Evolutionary conservation across 2,797 vertebrate genomes (phyloP), one percentile per base, ranked within the genome.

Genomic region (Taeniopygia guttata): DNA sequence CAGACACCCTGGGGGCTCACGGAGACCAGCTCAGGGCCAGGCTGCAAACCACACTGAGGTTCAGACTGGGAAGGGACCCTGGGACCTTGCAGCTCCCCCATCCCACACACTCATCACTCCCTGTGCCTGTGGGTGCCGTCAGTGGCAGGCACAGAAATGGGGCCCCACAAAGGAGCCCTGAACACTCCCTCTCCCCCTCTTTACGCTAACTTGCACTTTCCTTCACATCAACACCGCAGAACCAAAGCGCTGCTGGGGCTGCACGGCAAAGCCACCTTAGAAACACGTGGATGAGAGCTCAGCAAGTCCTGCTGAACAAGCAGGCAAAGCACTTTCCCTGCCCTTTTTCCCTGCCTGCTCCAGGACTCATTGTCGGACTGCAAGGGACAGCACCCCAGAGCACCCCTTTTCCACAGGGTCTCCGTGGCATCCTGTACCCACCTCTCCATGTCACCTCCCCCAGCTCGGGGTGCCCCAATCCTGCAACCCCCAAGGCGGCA

Each of bases 191-290:
- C 80, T 92, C 38, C 27, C 73, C 27, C 12, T 13, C 46, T 36
- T 36, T 2, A 26, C 40, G n/a, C 25, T 6, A 55, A 92, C 86
- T 51, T 90, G 74, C 75, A 2, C 66, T 84, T 85, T 68, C 80
- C 46, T 56, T 90, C 63, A 38, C 0, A 0, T 26, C 36, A 52
- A 54, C 77, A 4, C 27, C 0, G 3, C 26, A 1, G 79, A 86
- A 36, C 40, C 40, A 17, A 48, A 84, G 21, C 9, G 1, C 32
- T 5, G 0, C 32, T 19, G 67, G 58, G 52, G 75, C 60, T 38
- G 45, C 77, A 12, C 0, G 1, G 74, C 62, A 64, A 92, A 84
- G 66, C 38, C 69, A 68, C 68, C 84, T 86, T 19, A 16, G 69
- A 81, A 85, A 60, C 8, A 68, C 3, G 7, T 2, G 18, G 17